Evolutionary conservation across 2,888 invertebrate genomes (phyloP), one percentile per base, ranked within the genome.

Genomic region (Syritta pipiens): DNA sequence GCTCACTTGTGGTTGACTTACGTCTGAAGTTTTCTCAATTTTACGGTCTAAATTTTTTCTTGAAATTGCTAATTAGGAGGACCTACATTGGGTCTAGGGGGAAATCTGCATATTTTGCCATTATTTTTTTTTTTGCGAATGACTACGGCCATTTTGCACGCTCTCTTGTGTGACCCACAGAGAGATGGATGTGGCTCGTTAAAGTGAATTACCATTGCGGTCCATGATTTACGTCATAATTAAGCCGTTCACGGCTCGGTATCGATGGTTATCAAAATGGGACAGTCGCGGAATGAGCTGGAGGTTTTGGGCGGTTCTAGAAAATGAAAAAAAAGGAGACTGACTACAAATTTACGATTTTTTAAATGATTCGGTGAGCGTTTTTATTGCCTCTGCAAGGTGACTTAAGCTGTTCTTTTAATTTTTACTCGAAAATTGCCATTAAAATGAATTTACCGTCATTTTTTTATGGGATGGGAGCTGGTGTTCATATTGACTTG

Each of bases 181-280:
- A 14, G 14, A 30, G 51, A 74, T 46, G 46, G 30, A 74, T 67
- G n/a, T 44, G 37, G 28, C 37, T 67, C 59, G 59, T 67, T 67
- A 67, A 46, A 60, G 12, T 51, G 44, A 53, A 46, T 65, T 46
- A 37, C 35, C 22, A 46, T 44, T 7, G 19, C n/a, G 1, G 9
- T n/a, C n/a, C 24, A 12, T 55, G 35, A 46, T 65, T 53, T 44
- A 35, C 32, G 35, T 28, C 20, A 46, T 35, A 65, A 53, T 44
- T 32, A 53, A 65, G 30, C 42, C 10, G 32, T 32, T 14, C 37
- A 19, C n/a, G 17, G 40, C 12, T 24, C 6, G 26, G 12, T 20
- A 22, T 51, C 9, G 35, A 35, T 51, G 32, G 12, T 19, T 40
- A 10, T 32, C n/a, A 32, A 32, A 32, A 10, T 32, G 32, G 32